phyloP scores from a whole-genome alignment of 2,888 invertebrate species.

The Arge pagana region DNA sequence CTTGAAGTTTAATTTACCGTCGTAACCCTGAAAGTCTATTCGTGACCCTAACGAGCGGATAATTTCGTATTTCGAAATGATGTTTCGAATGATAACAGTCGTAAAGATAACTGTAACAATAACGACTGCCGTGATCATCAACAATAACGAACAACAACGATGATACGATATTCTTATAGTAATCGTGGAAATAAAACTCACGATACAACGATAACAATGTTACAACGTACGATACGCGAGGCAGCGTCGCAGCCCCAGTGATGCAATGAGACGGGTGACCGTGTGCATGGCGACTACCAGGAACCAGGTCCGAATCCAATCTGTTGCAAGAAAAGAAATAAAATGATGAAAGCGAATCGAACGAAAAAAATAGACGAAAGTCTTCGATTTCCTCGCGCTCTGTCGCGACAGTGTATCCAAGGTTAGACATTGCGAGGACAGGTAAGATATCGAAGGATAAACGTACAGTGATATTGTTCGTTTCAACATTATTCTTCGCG shows the following conservation, averaged over 20 bases:
- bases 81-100: too few relatives aligned
- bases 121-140: too few relatives aligned
- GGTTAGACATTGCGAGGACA: neutral
- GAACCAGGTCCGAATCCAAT: constrained; percentile 16
- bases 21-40: too few relatives aligned
- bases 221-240: too few relatives aligned
- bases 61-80: too few relatives aligned
- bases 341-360: neutral
- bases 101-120: too few relatives aligned
- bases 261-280: neutral
- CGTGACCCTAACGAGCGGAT: too few relatives aligned
- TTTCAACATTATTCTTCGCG: neutral
- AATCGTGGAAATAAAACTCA: too few relatives aligned
- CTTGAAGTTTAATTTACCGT: too few relatives aligned
- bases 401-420: neutral
- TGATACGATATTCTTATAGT: too few relatives aligned
- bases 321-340: constrained; percentile 11
- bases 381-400: neutral
- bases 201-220: neutral
- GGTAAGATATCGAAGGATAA: constrained; percentile 10
- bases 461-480: constrained; percentile 8
- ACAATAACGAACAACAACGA: too few relatives aligned
- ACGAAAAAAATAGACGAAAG: constrained; percentile 10
- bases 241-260: neutral
- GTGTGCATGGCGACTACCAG: constrained; percentile 4